A percentile compares a stretch with the other conserved stretches of the same genome.
Evolutionary conservation across 2,797 vertebrate species (phyloP).

Genomic region (Borostomias antarcticus): DNA sequence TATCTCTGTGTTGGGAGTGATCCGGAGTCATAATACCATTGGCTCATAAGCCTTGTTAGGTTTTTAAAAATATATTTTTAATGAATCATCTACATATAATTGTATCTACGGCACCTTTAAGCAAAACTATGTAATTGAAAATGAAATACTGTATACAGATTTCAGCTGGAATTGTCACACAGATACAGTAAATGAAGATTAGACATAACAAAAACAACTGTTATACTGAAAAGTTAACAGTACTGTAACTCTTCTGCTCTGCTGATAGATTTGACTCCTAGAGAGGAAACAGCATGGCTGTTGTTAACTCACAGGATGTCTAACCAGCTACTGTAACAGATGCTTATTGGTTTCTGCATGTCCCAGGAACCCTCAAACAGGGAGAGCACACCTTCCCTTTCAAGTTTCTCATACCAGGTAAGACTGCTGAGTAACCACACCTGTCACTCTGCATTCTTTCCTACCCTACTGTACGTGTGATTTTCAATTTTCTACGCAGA

Average conservation of each 20-base stretch:
- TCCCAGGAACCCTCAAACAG: conserved; percentile 84
- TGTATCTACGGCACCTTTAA: too few species aligned
- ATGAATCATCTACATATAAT: too few species aligned
- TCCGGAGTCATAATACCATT: too few species aligned
- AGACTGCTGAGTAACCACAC: conserved; percentile 28
- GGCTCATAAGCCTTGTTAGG: too few species aligned
- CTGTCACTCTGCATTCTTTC: conserved; percentile 30
- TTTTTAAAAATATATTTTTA: too few species aligned
- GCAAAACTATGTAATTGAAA: background rate
- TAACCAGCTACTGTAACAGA: conserved; percentile 14
- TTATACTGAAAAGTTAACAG: conserved; percentile 3
- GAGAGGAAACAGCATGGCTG: conserved; percentile 32
- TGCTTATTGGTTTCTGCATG: conserved; percentile 50
- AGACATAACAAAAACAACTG: background rate
- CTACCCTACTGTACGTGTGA: too few species aligned
- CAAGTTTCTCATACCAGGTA: conserved; percentile 96
- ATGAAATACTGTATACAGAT: too few species aligned
- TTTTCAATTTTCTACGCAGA: conserved; percentile 15
- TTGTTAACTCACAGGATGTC: conserved; percentile 35
- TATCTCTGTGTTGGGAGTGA: too few species aligned
- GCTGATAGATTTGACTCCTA: conserved; percentile 8
- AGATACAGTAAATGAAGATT: background rate
- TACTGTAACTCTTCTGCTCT: background rate
- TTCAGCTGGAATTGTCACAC: background rate
- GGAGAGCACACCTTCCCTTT: conserved; percentile 92